Evolutionary conservation across 2,113 vertebrate genomes (phyloP), one percentile per base, ranked within the genome.

Genomic region (Halichoerus grypus): DNA sequence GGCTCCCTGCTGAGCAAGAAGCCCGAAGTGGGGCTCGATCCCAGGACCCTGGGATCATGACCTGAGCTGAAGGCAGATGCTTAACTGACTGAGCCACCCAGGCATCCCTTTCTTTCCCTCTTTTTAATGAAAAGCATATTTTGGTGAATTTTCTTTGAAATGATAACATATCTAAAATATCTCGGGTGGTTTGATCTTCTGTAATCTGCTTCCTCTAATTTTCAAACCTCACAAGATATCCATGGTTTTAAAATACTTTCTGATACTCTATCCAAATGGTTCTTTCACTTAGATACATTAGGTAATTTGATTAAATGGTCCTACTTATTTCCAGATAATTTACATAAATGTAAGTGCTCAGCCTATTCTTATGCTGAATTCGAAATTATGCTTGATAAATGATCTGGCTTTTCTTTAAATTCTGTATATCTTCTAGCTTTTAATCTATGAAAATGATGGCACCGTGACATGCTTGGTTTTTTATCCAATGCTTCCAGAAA

Each of bases 91-190:
- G 13, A 31, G 28, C 63, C 63, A 65, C 28, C 63, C 13, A 65
- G 13, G 31, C 28, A 31, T 31, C 63, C 28, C 28, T 39, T 49
- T n/a, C 63, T 39, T 53, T n/a, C 69, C 14, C 5, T 22, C 19
- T 71, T 89, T 81, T 57, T 74, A 83, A 94, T 51, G 61, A 69
- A 84, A 95, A 85, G 55, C 42, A 87, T 21, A 57, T 79, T 82
- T 93, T 74, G 46, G 22, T 84, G 19, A 80, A 39, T 14, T 94
- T 65, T 69, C 80, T 93, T 93, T 83, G 55, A 80, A 96, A 93
- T 67, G 51, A 39, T 71, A 85, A 92, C 33, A 92, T 65, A 51
- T 21, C 53, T 83, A 92, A 82, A 89, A 55, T 86, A 92, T 76
- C 59, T 72, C 49, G 59, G 22, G 61, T 93, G 33, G 39, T 53